Base-by-base conservation (phyloP, 2,888 invertebrate genomes). In the Galeruca laticollis region DNA sequence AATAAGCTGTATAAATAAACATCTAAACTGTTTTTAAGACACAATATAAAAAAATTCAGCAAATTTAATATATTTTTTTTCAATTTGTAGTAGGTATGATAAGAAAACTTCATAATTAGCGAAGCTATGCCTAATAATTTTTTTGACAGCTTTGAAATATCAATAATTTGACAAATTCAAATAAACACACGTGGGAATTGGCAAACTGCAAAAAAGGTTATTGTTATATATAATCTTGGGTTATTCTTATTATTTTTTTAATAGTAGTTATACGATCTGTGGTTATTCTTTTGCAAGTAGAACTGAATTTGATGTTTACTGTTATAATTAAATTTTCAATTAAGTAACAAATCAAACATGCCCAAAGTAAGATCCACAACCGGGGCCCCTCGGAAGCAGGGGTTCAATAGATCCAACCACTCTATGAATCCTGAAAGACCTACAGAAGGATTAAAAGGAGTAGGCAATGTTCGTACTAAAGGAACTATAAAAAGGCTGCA, bases 401-500 rank as follows among this genome's bases (percentile, higher is more conserved):
- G 94, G 60, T 91, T 96, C 81, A 95, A 95, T 82, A 92, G 90
- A 81, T 94, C 95, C 40, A 91, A 90, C 40, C 97, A 98, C 87
- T 97, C 97, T 66, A 95, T 98, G 95, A 98, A 98, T 85, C 97
- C 97, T 21, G 96, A 98, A 77, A 89, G 97, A 62, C 88, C 92
- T 13, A 90, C 88, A 15, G 92, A 92, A 79, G 92, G 92, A 0
- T 86, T 96, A 65, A 94, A 94, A 86, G 95, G 95, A 63, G 94
- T 96, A 13, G 93, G 93, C 0, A 94, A 94, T 81, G 90, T 91
- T 1, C 89, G 98, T 78, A 94, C 97, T 13, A 96, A 94, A 85
- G 92, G 93, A 13, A 99, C 99, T 0, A 99, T 99, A 73, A 98
- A 96, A 83, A 89, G 99, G 59, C 86, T 99, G 75, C 96, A 97